Conservation (phyloP, 1,140 invertebrate species). For the Cyphomyrmex costatus region DNA sequence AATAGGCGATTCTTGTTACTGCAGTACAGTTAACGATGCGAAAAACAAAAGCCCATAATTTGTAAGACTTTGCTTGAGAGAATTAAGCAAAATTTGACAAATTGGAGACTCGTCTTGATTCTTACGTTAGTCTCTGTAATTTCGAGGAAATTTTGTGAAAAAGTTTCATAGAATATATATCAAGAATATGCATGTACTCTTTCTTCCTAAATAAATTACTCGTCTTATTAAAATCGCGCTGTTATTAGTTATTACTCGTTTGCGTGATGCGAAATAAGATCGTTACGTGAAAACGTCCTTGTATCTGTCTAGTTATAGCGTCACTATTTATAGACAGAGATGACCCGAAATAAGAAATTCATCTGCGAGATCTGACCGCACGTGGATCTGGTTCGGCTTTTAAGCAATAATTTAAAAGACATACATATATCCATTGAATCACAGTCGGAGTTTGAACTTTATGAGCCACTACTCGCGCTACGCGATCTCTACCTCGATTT, state of each 20-base stretch:
- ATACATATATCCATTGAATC: constrained; percentile 57
- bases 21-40: background rate
- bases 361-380: background rate
- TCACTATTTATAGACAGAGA: constrained; percentile 27
- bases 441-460: constrained; percentile 57
- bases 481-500: constrained; percentile 54
- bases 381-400: background rate
- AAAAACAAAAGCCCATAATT: background rate
- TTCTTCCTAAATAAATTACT: background rate
- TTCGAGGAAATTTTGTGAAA: background rate
- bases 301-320: background rate
- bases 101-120: background rate
- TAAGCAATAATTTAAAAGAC: constrained; percentile 67
- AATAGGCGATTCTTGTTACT: background rate
- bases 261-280: background rate
- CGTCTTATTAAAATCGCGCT: background rate
- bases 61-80: background rate
- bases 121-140: background rate
- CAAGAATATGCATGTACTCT: background rate
- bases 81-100: background rate
- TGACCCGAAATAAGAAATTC: constrained; percentile 29
- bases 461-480: constrained; percentile 62
- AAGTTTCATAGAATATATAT: background rate
- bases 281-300: background rate
- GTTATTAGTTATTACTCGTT: background rate